Conservation (phyloP, 2,888 invertebrate genomes). For the Entomobrya proxima region DNA sequence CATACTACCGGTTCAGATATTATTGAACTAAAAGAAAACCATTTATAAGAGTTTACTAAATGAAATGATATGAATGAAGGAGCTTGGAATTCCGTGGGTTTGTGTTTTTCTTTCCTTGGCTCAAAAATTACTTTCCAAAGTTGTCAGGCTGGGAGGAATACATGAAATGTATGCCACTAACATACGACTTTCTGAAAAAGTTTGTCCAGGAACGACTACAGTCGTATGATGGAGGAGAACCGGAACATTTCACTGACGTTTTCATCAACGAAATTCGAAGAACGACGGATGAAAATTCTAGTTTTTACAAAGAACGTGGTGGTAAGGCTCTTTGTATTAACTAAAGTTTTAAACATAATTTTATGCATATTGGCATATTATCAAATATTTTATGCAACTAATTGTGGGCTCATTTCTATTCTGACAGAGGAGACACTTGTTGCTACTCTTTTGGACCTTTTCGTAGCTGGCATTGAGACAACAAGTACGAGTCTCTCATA, state of each 20-base stretch:
- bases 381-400: no score
- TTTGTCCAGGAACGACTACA: conserved; percentile 59
- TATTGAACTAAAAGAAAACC: no score
- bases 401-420: no score
- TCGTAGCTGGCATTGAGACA: conserved; percentile 68
- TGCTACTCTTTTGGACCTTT: conserved; percentile 56
- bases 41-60: no score
- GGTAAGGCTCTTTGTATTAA: no score
- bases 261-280: conserved; percentile 69
- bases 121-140: conserved; percentile 62
- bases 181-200: conserved; percentile 64
- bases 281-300: conserved; percentile 67
- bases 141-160: conserved; percentile 65
- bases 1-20: no score
- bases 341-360: no score
- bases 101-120: conserved; percentile 67
- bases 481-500: conserved; percentile 64
- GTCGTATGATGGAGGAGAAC: conserved; percentile 49
- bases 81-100: conserved; percentile 51
- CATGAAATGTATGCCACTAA: conserved; percentile 55
- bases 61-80: no score
- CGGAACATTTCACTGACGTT: conserved; percentile 71
- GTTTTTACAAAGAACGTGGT: conserved; percentile 70
- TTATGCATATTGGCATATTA: no score
- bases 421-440: conserved; percentile 41